Conservation (phyloP, 2,113 vertebrate genomes). For the Alexandromys fortis region DNA sequence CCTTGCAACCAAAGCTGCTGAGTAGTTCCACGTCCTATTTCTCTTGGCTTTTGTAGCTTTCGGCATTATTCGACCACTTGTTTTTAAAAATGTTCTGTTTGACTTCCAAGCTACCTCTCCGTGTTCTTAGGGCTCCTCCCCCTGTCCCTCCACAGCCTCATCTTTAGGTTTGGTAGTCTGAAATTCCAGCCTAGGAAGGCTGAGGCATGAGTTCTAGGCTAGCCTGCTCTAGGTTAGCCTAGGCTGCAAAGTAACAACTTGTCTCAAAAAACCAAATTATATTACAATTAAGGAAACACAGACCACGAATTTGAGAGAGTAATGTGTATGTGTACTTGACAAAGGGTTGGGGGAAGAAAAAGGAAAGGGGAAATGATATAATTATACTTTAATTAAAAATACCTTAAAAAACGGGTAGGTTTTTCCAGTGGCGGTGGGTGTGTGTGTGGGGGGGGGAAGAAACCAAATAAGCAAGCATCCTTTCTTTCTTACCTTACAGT, state of each 20-base stretch:
- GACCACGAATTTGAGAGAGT: background rate
- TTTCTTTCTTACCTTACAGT: conserved; percentile 11
- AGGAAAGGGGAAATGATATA: background rate
- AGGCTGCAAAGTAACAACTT: background rate
- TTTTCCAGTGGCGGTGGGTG: background rate
- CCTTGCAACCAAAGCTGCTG: background rate
- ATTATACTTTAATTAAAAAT: background rate
- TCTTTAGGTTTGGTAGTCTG: background rate
- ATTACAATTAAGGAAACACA: background rate
- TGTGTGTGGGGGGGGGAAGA: no score
- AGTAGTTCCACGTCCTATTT: background rate
- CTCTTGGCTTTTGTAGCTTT: background rate
- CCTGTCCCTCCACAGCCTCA: background rate
- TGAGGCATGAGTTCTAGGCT: background rate
- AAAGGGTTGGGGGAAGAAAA: background rate
- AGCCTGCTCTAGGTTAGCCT: background rate
- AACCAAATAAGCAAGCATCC: background rate
- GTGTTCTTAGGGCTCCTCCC: background rate
- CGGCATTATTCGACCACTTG: background rate
- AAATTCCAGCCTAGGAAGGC: background rate
- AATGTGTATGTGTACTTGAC: background rate
- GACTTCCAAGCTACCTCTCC: background rate
- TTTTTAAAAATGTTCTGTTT: background rate
- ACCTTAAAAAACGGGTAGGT: background rate
- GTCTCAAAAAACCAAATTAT: background rate